Conservation (phyloP, 2,113 vertebrate genomes). For the Procavia capensis region DNA sequence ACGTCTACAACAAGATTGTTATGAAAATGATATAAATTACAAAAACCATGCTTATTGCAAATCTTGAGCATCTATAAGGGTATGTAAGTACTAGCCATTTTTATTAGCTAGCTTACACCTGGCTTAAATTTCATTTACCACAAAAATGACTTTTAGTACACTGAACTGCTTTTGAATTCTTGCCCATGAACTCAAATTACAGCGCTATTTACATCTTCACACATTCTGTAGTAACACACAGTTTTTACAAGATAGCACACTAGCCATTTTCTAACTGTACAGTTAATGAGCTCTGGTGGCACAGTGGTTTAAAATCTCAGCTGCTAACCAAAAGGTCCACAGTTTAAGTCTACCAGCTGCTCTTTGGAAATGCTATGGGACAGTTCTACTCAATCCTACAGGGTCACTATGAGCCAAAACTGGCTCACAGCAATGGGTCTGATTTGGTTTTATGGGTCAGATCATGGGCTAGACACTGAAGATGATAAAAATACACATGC, state of each 20-base stretch:
- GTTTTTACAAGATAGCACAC: background rate
- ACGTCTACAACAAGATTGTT: background rate
- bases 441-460: background rate
- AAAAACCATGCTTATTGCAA: background rate
- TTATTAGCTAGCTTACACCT: background rate
- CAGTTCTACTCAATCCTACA: too few relatives aligned
- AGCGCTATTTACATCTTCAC: background rate
- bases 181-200: background rate
- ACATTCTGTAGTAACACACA: background rate
- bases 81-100: background rate
- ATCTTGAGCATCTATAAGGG: conserved; percentile 13
- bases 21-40: background rate
- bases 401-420: too few relatives aligned
- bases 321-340: too few relatives aligned
- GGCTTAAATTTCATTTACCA: background rate
- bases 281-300: background rate
- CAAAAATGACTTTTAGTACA: background rate
- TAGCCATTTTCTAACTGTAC: background rate
- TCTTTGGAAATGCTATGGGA: too few relatives aligned
- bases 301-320: too few relatives aligned
- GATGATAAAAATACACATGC: background rate
- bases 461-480: background rate
- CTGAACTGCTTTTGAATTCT: background rate
- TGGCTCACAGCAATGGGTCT: too few relatives aligned
- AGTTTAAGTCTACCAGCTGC: too few relatives aligned